Evolutionary conservation across 2,113 vertebrate genomes (phyloP), one percentile per base, ranked within the genome.

Genomic region (Dascyllus trimaculatus): DNA sequence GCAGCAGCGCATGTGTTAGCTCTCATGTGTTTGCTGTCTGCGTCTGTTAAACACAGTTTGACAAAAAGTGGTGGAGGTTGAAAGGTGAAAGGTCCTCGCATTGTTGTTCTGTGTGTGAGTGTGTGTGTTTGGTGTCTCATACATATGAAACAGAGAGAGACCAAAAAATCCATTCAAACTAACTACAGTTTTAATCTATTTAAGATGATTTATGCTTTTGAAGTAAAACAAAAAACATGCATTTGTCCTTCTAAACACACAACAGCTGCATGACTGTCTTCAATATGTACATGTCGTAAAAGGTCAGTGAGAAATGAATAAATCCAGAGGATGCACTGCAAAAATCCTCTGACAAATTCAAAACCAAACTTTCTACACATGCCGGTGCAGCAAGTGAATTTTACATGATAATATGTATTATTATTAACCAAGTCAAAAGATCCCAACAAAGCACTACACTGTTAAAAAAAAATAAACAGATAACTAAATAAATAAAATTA

Each of bases 21-120:
- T 40, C 71, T 71, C 69, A 56, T 45, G n/a, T n/a, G 69, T 85
- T 81, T 83, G 64, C 64, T 48, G 14, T 60, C 58, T 65, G n/a
- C n/a, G n/a, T n/a, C n/a, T n/a, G n/a, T 66, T 71, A 65, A 71
- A 82, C 71, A 74, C 22, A 53, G 68, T 75, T 72, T 75, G 72
- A 91, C 65, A 68, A 84, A n/a, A 71, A 29, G 49, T 29, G 43
- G 38, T 21, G 2, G 38, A 65, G 49, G 75, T 71, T 68, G 53
- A 86, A n/a, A 80, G 84, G 72, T 80, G 25, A 87, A 60, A 73
- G 78, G 75, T 81, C 68, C 48, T 64, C 26, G 73, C 69, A 57
- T 73, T 62, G 75, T 60, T 72, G n/a, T n/a, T n/a, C n/a, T n/a
- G n/a, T n/a, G n/a, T n/a, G n/a, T n/a, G 29, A 29, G 45, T 64